Base-by-base conservation (phyloP, 2,113 vertebrate species). In the Hydrolagus affinis region DNA sequence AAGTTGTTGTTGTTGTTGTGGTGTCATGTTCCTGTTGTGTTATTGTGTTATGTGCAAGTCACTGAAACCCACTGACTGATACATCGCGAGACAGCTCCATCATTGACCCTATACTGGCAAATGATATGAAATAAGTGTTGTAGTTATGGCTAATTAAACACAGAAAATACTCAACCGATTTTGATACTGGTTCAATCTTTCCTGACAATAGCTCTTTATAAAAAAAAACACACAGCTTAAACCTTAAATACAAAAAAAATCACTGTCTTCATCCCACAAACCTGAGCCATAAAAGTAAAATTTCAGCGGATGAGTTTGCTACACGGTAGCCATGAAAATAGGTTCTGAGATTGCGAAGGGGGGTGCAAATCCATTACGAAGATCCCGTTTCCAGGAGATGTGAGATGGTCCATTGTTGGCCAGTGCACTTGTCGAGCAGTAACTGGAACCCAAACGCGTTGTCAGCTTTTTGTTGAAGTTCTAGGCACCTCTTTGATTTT, bases 401-500 rank as follows among this genome's bases (percentile, higher is more conserved):
- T 86, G 96, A 96, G 90, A 99, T 96, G 88, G 94, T 97, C 97
- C 97, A 99, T 87, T 92, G 96, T 88, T 99, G 97, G 88, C 96
- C 96, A 0, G 94, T 94, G 92, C 97, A 99, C 90, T 96, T 96
- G 92, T 98, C 96, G 86, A 99, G 93, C 86, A 95, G 92, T 86
- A 98, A 94, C 44, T 97, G 95, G 91, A 94, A 98, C 64, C 97
- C 97, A 21, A 98, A 99, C 87, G 98, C 96, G 70, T 91, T 94
- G 86, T 97, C 96, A 0, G 87, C 95, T 92, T 92, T 97, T 86
- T 94, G 94, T 90, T 96, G 93, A n/a, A 99, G 90, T 91, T 99
- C 97, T 85, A 99, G 93, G 88, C 97, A 99, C 89, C 97, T 93
- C 92, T 96, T 98, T 89, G 97, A 98, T 92, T 98, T 97, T 90